phyloP scores from a whole-genome alignment of 2,888 invertebrate species.

The Gymnosoma rotundatum region DNA sequence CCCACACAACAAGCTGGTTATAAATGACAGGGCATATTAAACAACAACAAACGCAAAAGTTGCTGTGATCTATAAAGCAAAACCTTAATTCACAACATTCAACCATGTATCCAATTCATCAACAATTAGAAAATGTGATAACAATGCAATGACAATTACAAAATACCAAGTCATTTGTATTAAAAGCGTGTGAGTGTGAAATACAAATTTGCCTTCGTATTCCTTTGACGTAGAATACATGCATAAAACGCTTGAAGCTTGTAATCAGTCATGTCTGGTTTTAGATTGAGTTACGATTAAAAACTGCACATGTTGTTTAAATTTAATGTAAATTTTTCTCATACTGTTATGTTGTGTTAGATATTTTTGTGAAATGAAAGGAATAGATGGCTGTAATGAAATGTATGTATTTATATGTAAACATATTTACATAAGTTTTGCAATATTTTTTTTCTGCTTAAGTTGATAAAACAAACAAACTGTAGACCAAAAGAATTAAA shows the following conservation, averaged over 20 bases:
- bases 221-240: background rate
- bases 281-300: constrained; percentile 32
- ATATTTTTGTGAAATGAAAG: background rate
- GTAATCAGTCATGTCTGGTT: constrained; percentile 46
- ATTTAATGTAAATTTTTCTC: constrained; percentile 6
- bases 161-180: constrained; percentile 36
- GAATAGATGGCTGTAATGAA: background rate
- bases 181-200: background rate
- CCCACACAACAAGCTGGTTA: background rate
- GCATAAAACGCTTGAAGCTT: constrained; percentile 31
- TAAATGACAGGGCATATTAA: background rate
- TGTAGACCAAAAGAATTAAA: constrained; percentile 18
- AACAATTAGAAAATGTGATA: constrained; percentile 61
- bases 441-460: no score
- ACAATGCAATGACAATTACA: constrained; percentile 57
- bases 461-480: constrained; percentile 9
- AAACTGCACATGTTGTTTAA: constrained; percentile 42
- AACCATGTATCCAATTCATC: constrained; percentile 46
- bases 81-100: constrained; percentile 48
- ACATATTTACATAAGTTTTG: no score
- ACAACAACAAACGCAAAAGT: no score
- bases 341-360: background rate
- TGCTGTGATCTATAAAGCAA: constrained; percentile 25
- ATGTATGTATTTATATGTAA: no score
- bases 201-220: background rate